Percentiles rank a stretch among this genome's conserved stretches.
These are phyloP conservation scores for Neogale vison DNA, from an alignment of 2,113 vertebrate species.

Conservation along the genomic window DNA sequence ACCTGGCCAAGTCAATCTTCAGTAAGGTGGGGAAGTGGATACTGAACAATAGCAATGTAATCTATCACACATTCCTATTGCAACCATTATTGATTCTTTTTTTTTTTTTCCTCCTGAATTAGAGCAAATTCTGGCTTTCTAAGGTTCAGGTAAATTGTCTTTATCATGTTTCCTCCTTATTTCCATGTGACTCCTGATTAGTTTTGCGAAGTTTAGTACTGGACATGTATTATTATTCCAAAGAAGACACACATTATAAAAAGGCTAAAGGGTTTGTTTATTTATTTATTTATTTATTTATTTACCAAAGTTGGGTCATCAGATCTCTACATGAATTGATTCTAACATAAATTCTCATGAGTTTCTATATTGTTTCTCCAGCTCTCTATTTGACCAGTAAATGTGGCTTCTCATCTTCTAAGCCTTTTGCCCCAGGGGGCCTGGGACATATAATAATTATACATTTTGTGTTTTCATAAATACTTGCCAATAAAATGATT, in stretches of 20 bases:
- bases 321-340: not conserved
- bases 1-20: not conserved
- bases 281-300: not conserved
- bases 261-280: not conserved
- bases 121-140: not conserved
- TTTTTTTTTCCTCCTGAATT: not conserved
- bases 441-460: not conserved
- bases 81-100: not conserved
- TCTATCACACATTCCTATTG: not conserved
- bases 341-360: not conserved
- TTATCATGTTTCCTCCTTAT: not conserved
- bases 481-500: conserved; percentile 27
- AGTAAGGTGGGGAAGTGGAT: not conserved
- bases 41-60: not conserved
- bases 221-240: not conserved
- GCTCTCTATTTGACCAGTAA: not conserved
- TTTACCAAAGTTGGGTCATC: not conserved
- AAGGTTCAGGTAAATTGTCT: not conserved
- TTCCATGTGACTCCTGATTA: not conserved
- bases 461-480: conserved; percentile 21
- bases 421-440: not conserved
- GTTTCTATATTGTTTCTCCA: not conserved
- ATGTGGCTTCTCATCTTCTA: not conserved
- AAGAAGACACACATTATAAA: not conserved
- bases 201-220: not conserved